Percentiles rank a stretch among this genome's conserved stretches.
Evolutionary conservation across 1,140 invertebrate genomes (phyloP).

Genomic region (Goniozus legneri): DNA sequence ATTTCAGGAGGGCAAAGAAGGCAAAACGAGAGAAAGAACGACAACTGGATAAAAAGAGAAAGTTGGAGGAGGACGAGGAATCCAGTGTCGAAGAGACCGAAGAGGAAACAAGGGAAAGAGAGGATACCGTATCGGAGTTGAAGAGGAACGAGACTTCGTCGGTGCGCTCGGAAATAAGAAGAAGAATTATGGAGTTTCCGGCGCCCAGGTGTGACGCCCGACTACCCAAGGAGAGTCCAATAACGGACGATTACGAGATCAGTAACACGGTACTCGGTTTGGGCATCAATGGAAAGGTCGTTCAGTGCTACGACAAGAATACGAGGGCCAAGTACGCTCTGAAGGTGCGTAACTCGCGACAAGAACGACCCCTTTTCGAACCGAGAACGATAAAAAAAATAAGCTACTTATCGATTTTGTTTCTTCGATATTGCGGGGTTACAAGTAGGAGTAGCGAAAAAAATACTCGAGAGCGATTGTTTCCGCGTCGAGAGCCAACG

Average conservation of each 20-base stretch:
- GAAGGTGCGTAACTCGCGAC: too few relatives aligned
- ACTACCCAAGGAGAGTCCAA: slow-evolving; percentile 70
- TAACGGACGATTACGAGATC: slow-evolving; percentile 91
- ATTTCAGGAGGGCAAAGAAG: too few relatives aligned
- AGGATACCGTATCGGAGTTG: slow-evolving; percentile 1
- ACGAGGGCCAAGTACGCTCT: slow-evolving; percentile 79
- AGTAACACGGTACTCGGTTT: slow-evolving; percentile 93
- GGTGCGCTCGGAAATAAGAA: slow-evolving; percentile 13
- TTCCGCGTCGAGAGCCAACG: too few relatives aligned
- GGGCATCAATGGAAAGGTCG: slow-evolving; percentile 95
- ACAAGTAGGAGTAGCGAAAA: too few relatives aligned
- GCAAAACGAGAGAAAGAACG: too few relatives aligned
- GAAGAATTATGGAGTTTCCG: slow-evolving; percentile 32
- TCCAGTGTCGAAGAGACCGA: background rate
- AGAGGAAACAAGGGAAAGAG: background rate
- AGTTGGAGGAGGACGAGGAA: too few relatives aligned
- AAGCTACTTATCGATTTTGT: too few relatives aligned
- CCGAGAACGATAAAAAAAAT: too few relatives aligned
- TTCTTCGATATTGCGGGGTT: too few relatives aligned
- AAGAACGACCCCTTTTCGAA: too few relatives aligned
- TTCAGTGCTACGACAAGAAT: slow-evolving; percentile 68
- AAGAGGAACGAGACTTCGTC: slow-evolving; percentile 8
- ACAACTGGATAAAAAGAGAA: too few relatives aligned
- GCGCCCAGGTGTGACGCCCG: slow-evolving; percentile 28
- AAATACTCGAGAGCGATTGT: too few relatives aligned